Base-by-base conservation (phyloP, 2,113 vertebrate species). In the Syngnathus floridae region DNA sequence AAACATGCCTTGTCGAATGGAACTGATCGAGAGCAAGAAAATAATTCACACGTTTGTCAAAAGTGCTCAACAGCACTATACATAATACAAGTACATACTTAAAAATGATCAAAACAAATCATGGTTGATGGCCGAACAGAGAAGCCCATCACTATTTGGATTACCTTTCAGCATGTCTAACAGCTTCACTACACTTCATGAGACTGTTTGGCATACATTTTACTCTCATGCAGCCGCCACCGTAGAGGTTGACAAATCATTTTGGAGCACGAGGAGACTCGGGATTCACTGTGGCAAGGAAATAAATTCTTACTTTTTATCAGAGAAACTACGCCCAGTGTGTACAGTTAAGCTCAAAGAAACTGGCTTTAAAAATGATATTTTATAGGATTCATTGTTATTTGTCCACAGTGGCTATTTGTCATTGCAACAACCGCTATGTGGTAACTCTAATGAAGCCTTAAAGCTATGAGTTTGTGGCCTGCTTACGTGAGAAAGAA, bases 321-420 rank as follows among this genome's bases (percentile, higher is more conserved):
- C 43, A 38, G 0, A 38, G 37, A 60, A 40, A 40, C 19, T 14
- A 19, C 49, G 63, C 74, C 69, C 69, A 74, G 73, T 37, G 0
- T 76, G 72, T 78, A 79, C 62, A 67, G 66, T 54, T 55, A 67
- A 77, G 59, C 67, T 73, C 56, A 46, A 21, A 69, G 52, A 63
- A 71, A 35, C 49, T 10, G 12, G 49, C 72, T 75, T 72, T 37
- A 65, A 63, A 69, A 51, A 78, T 68, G 71, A 52, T 43, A 65
- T 67, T 70, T 75, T 75, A 75, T 78, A 74, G 56, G 16, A 61
- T 67, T 64, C 12, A 46, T 49, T 9, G 13, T 51, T 58, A 60
- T 69, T 38, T 71, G 41, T 38, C 49, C 12, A 55, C 57, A 40
- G 48, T 55, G 64, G 70, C 49, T 14, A 69, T 62, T 62, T 74